A percentile compares a stretch with the other conserved stretches of the same genome.
Conservation (phyloP, 35 echinoderm and acorn worm species). For the Chiridota heheva region DNA sequence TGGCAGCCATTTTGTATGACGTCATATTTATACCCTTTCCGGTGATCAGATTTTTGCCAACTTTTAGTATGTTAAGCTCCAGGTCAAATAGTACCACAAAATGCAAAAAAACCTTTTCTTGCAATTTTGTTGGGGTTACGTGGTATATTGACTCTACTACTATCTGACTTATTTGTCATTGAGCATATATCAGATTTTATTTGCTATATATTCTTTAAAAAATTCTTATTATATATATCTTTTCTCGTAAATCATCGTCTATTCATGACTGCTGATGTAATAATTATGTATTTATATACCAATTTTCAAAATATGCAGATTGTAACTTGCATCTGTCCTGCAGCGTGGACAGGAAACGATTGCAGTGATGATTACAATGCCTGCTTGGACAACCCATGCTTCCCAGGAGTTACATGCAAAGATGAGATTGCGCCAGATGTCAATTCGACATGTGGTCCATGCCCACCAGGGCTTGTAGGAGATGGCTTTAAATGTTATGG, state of each 20-base stretch:
- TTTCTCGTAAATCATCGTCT: background rate
- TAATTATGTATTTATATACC: background rate
- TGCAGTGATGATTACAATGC: conserved; percentile 66
- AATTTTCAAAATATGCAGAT: conserved; percentile 57
- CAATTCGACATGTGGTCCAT: conserved; percentile 57
- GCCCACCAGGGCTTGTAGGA: conserved; percentile 68
- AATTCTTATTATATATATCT: background rate
- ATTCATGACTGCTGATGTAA: background rate
- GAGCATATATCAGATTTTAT: too few species aligned
- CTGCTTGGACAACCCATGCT: conserved; percentile 73
- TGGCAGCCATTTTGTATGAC: too few species aligned
- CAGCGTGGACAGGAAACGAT: conserved; percentile 62
- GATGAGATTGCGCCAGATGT: conserved; percentile 59
- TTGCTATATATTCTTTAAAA: too few species aligned
- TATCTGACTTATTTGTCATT: too few species aligned
- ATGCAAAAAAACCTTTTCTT: too few species aligned
- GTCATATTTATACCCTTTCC: too few species aligned
- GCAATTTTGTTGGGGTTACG: too few species aligned
- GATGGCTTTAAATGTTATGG: conserved; percentile 86
- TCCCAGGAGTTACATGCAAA: conserved; percentile 70
- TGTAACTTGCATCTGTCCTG: conserved; percentile 55
- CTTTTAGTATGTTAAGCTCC: too few species aligned
- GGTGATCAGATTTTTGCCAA: too few species aligned
- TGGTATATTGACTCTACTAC: too few species aligned
- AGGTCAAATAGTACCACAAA: too few species aligned